Evolutionary conservation across 2,113 vertebrate genomes (phyloP), one percentile per base, ranked within the genome.

Genomic region (Apaloderma vittatum): DNA sequence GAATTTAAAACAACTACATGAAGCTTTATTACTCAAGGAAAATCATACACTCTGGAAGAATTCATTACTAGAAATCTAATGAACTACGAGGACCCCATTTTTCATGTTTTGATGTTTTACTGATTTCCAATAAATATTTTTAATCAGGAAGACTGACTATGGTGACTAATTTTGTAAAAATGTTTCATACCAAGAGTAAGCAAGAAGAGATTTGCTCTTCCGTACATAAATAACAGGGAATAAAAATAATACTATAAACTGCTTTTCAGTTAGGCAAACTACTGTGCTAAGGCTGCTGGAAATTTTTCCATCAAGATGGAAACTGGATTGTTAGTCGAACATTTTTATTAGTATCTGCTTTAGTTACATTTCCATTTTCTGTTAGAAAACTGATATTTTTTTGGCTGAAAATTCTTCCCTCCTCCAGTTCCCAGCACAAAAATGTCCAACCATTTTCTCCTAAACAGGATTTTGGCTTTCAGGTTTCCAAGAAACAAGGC

Each of bases 401-500:
- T 86, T 97, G 94, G 93, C 93, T 78, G 80, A 40, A 91, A 91
- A 16, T 91, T 77, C 86, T 91, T 67, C 61, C 73, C 76, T 96
- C 89, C 93, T 96, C 83, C 57, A 6, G 83, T 88, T 97, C 80
- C 91, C 80, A 10, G 70, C 10, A 66, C 74, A 78, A 91, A 95
- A 93, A 82, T 2, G 70, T 91, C 81, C 84, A 89, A 32, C 84
- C 90, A 51, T 90, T 96, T 94, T 96, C 71, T 93, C 11, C 89
- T 52, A 15, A 84, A 74, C 93, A 91, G 95, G 75, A 86, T 95
- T 94, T 88, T 88, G 63, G 51, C 62, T 97, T 97, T 84, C 92
- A 89, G 94, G 93, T 97, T 97, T 97, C 93, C 90, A 94, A 86
- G 94, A 81, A 93, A 97, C 94, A 90, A 86, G 93, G 88, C 92